Evolutionary conservation across 2,888 invertebrate species (phyloP), one percentile per base, ranked within the genome.

Genomic region (Troilus luridus): DNA sequence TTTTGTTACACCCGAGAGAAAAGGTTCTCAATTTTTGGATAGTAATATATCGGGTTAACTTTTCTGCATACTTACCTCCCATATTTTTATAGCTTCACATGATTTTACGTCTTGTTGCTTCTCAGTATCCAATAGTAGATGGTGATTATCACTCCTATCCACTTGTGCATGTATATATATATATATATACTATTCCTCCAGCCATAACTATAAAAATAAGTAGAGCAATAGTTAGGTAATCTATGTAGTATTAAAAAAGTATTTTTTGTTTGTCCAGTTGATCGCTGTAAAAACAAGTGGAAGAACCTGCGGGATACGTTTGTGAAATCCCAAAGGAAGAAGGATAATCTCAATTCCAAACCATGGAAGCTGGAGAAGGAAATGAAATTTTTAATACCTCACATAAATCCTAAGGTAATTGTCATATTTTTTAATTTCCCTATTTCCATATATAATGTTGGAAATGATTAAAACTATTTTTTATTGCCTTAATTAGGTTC

Each of bases 271-370:
- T 89, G 60, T 90, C 19, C 27, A 90, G 90, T 90, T 58, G 90
- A 90, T 27, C 81, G 41, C 21, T 59, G 81, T 0, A 90, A 90
- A 17, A 90, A 90, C 59, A 90, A 90, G 14, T 90, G 90, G 90
- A 90, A 90, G 27, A 90, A 90, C 21, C 81, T 90, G 1, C 59
- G 90, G n/a, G 90, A 90, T 41, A 90, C 90, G n/a, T 90, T 90
- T 41, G 90, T 90, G 2, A 90, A 90, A 54, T 64, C 90, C 0
- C 81, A 81, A n/a, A 27, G 60, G 21, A 90, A 90, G 60, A 90
- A 90, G n/a, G 89, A 89, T 14, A 41, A 41, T 7, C 90, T 81
- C 19, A 77, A 90, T 90, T 24, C 81, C n/a, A 90, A 90, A 14
- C 90, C 81, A 59, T 90, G 90, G 90, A 90, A 90, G 27, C 60